Percentiles rank a stretch among this genome's conserved stretches.
phyloP scores from a whole-genome alignment of 2,113 vertebrate genomes.

The Lontra canadensis region DNA sequence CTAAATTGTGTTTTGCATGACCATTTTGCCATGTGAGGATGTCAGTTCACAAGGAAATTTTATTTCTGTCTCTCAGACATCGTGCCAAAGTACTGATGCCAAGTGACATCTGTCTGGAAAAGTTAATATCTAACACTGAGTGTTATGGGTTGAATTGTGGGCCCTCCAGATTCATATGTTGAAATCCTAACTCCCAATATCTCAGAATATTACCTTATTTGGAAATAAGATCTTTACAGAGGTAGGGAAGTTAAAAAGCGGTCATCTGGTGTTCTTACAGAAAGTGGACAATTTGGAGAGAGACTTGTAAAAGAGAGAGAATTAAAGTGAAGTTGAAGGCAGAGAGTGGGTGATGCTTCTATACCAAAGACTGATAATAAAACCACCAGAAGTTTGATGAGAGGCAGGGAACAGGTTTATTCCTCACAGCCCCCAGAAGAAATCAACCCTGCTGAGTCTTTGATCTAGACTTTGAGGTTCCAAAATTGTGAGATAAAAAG shows the following conservation, averaged over 20 bases:
- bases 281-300: neutral
- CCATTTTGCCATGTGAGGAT: neutral
- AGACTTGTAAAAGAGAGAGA: neutral
- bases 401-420: no score
- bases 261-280: neutral
- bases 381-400: neutral
- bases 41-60: neutral
- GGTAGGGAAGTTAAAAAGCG: neutral
- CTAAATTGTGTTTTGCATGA: neutral
- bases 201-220: neutral
- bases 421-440: neutral
- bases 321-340: neutral
- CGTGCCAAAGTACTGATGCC: neutral
- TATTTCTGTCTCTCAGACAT: neutral
- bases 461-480: neutral
- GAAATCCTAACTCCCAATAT: neutral
- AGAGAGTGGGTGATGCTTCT: neutral
- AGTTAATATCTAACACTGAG: neutral
- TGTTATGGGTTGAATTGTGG: neutral
- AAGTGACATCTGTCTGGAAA: neutral
- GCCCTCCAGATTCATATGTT: neutral
- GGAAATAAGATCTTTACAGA: neutral
- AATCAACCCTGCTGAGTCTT: neutral
- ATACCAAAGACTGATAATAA: neutral
- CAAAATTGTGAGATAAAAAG: neutral